Base-by-base conservation (phyloP, 2,113 vertebrate genomes). In the Ctenomys sociabilis region DNA sequence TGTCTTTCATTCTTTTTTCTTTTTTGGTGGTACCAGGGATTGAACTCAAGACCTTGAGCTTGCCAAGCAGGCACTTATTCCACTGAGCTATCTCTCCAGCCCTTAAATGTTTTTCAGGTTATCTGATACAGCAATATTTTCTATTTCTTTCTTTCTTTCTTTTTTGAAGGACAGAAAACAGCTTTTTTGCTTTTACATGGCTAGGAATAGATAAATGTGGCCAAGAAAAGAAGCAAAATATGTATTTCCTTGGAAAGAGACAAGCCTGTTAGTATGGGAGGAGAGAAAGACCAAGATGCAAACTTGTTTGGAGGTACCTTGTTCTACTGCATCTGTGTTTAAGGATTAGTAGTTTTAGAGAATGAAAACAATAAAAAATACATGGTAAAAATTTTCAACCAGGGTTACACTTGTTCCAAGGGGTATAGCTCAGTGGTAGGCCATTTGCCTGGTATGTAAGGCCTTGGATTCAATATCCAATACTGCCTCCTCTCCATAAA, bases 141-240 rank as follows among this genome's bases (percentile, higher is more conserved):
- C 21, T 2, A 17, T 57, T 57, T 57, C 16, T 16, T 57, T 54
- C 17, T 57, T 57, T 57, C 49, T 49, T 49, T 49, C 49, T 49
- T 49, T 49, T 49, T 57, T 57, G 54, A 57, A 57, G 16, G 17
- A 57, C 54, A 57, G 54, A 57, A 57, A 57, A 57, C 14, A 57
- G 54, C 54, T 57, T 57, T 57, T 16, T 17, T 57, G 54, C 96
- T 97, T 91, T 93, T 91, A 93, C 22, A 73, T 95, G 80, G 93
- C 93, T 30, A 77, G 91, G 89, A 91, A 97, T 94, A 94, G 72
- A 49, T 93, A 86, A 96, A 97, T 66, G 43, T 70, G 40, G 66
- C 61, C 9, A 17, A 49, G 49, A 49, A 95, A 81, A 83, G 89
- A 21, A 17, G 10, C 13, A 84, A 82, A 52, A 40, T 72, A 70